Base-by-base conservation (phyloP, 1,140 invertebrate genomes). In the Trichonephila clavipes region DNA sequence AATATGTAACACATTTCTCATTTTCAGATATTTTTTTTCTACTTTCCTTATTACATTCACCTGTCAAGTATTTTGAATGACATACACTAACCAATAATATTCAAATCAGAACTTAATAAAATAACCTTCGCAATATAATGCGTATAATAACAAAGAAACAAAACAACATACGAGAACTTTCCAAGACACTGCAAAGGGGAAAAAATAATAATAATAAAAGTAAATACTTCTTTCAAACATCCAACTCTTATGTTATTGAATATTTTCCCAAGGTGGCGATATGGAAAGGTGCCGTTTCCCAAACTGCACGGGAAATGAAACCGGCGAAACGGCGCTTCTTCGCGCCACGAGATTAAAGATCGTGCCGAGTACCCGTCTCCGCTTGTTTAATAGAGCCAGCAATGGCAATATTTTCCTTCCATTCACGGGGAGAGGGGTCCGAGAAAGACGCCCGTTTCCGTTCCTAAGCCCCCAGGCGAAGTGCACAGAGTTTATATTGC, bases 391-490 rank as follows among this genome's bases (percentile, higher is more conserved):
- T 69, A 69, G 66, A 69, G 66, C 66, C 66, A 12, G 88, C 40
- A 89, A 77, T n/a, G 51, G 66, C 66, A 89, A 89, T 89, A 89
- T 89, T 89, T 89, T 89, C 51, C 66, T 89, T 89, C 66, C 88
- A 89, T 89, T 89, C 66, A 64, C 19, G 66, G 21, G 44, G 88
- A 24, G 24, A 8, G 14, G 66, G 21, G n/a, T 6, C 24, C n/a
- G 66, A 69, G 51, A 86, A 58, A 89, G 24, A 40, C 34, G 40
- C 10, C 66, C 21, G 66, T 77, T 72, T 69, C 88, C 66, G 64
- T n/a, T 51, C n/a, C 66, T 12, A 69, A 66, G 19, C n/a, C 66
- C 88, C 14, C 44, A 21, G 66, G 88, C 88, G 7, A 21, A n/a
- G 28, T 18, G 28, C 18, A 16, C 6, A 40, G 19, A 24, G 28